Base-by-base conservation (phyloP, 1,140 invertebrate species). In the Leptoteleia sp. region DNA sequence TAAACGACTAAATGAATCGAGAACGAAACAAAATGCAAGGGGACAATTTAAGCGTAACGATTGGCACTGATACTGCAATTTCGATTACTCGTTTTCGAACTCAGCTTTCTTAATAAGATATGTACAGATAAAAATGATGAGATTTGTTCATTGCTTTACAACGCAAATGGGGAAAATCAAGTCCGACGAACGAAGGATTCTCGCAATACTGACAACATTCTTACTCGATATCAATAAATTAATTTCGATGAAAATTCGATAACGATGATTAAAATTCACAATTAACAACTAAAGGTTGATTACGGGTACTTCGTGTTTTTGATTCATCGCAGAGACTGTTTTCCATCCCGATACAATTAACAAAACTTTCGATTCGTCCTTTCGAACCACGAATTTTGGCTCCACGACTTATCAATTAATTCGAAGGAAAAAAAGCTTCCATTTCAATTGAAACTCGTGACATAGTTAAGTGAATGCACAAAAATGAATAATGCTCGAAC, bases 31-130 rank as follows among this genome's bases (percentile, higher is more conserved):
- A 55, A 55, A 55, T 38, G 31, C 13, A 37, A 37, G 7, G 22
- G 22, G 15, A 6, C 7, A 47, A 55, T 47, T 55, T 27, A 68
- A 68, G 22, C 40, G 25, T 64, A 64, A 57, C 48, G 17, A 48
- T 73, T 73, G 70, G 70, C 70, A 64, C 70, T 40, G 27, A 47
- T 73, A 48, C 57, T 64, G 50, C 50, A 57, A 64, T 73, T 64
- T 73, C 42, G 25, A 37, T 54, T 27, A 45, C 15, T 59, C 27
- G 35, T 13, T 62, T 61, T 61, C 55, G 47, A 71, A 71, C 47
- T 52, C 17, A 61, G n/a, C 4, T 67, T 54, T 67, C 43, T 1
- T 9, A 17, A 61, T 52, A 29, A 43, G 9, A 43, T 61, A 61
- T 61, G 22, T 61, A 61, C 55, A 50, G 25, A 61, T 40, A 40